Evolutionary conservation across 2,113 vertebrate genomes (phyloP).

Genomic region (Brachypteracias leptosomus): DNA sequence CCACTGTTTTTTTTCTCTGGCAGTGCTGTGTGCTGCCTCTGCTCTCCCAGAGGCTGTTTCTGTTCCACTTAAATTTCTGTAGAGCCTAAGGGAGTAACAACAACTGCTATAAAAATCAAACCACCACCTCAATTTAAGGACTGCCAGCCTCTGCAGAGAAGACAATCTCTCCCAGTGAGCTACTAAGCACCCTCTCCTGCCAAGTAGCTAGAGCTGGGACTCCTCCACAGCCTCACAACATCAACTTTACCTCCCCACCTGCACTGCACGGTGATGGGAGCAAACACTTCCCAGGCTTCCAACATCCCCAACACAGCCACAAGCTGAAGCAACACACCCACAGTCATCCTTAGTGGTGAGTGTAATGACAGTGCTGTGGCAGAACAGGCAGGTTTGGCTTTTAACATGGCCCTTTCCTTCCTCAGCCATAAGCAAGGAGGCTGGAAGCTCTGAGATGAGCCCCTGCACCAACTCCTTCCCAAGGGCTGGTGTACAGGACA

Average conservation of each 20-base stretch:
- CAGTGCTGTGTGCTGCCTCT: neutral
- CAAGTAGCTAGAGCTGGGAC: neutral
- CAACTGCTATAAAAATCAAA: neutral
- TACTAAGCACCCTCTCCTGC: neutral
- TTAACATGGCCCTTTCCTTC: accelerated
- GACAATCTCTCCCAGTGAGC: neutral
- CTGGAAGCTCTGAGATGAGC: neutral
- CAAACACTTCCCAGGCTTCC: neutral
- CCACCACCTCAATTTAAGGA: neutral
- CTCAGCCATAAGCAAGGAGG: accelerated
- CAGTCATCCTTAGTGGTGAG: neutral
- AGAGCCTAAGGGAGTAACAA: neutral
- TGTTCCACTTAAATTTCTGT: neutral
- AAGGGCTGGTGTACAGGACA: neutral
- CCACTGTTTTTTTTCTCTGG: neutral
- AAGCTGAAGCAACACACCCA: neutral
- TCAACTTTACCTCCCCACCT: neutral
- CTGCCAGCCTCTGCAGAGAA: neutral
- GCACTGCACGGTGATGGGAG: accelerated
- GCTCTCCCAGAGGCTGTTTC: neutral
- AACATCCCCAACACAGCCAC: too few species aligned
- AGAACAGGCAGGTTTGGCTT: neutral
- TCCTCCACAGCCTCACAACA: neutral
- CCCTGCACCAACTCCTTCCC: neutral
- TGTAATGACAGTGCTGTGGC: accelerated